Evolutionary conservation across 2,888 invertebrate genomes (phyloP), one percentile per base, ranked within the genome.

Genomic region (Encarsia formosa): DNA sequence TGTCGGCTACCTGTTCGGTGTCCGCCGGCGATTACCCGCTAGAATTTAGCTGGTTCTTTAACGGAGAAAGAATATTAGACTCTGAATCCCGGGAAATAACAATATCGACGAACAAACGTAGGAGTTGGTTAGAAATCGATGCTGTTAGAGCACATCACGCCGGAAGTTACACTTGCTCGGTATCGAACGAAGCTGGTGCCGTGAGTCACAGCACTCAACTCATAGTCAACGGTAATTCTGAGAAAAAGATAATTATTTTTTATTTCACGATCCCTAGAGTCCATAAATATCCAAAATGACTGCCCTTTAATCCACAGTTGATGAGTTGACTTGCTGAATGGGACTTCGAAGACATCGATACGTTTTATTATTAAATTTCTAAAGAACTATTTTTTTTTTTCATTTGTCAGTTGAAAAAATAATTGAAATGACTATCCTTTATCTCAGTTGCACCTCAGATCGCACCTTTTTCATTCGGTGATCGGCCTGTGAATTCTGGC

Each of bases 81-180:
- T 61, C 54, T 57, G 65, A 71, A 20, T 63, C 65, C 15, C 71
- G 76, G 20, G 71, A 74, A 24, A 66, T 71, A 32, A 69, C 76
- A 81, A 69, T 82, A 34, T 73, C 79, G 50, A 75, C 72, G 62
- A 45, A 74, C 46, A 68, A 67, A 65, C 76, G 83, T 60, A 80
- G 80, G 63, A 82, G 82, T 59, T 78, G 84, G 56, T 70, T 85
- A 64, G 82, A 80, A 61, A 85, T 87, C 59, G 82, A 83, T 60
- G 79, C 84, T 15, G 80, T 87, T 40, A 81, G 81, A 53, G 83
- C 82, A 32, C 78, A 79, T 47, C 88, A 88, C 70, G 83, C 84
- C 59, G 88, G 89, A 54, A 79, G 82, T 68, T 89, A 87, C 67
- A 87, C 86, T 38, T 90, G 90, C 69, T 79, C 83, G 47, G 89